Evolutionary conservation across 1,140 invertebrate genomes (phyloP).

Genomic region (Drosophila sucinea): DNA sequence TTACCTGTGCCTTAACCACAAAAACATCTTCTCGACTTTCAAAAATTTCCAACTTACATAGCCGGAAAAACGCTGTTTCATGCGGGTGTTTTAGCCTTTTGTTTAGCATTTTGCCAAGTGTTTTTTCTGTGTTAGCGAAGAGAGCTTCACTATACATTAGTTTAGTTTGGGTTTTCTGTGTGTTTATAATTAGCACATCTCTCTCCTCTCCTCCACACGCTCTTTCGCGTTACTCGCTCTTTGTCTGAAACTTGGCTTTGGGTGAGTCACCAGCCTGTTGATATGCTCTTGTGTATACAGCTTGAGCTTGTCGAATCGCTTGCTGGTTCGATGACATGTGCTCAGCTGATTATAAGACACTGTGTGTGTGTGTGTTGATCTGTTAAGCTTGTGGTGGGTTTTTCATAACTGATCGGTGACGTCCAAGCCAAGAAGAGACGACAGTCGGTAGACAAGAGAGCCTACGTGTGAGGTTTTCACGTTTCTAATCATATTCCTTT

Average conservation of each 20-base stretch:
- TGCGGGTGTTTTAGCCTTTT: constrained; percentile 21
- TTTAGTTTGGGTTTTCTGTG: constrained; percentile 26
- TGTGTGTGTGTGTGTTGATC: background rate
- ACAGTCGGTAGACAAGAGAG: background rate
- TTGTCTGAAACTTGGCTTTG: background rate
- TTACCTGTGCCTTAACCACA: background rate
- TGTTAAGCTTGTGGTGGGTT: constrained; percentile 27
- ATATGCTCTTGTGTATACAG: constrained; percentile 15
- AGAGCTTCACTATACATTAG: constrained; percentile 42
- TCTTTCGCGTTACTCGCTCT: constrained; percentile 4
- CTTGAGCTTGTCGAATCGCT: constrained; percentile 8
- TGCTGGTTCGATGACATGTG: constrained; percentile 15
- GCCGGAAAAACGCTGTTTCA: background rate
- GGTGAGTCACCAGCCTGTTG: constrained; percentile 53
- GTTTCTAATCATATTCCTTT: constrained; percentile 18
- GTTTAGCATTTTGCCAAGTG: constrained; percentile 36
- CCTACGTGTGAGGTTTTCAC: constrained; percentile 42
- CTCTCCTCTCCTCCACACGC: constrained; percentile 29
- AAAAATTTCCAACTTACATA: constrained; percentile 2
- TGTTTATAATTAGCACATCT: constrained; percentile 56
- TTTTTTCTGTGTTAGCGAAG: constrained; percentile 33
- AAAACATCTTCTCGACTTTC: background rate
- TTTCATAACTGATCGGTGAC: constrained; percentile 40
- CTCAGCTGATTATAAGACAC: constrained; percentile 11
- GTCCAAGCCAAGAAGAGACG: constrained; percentile 7